A percentile compares a stretch with the other conserved stretches of the same genome.
Evolutionary conservation across 2,113 vertebrate genomes (phyloP).

Genomic region (Eulemur rufifrons): DNA sequence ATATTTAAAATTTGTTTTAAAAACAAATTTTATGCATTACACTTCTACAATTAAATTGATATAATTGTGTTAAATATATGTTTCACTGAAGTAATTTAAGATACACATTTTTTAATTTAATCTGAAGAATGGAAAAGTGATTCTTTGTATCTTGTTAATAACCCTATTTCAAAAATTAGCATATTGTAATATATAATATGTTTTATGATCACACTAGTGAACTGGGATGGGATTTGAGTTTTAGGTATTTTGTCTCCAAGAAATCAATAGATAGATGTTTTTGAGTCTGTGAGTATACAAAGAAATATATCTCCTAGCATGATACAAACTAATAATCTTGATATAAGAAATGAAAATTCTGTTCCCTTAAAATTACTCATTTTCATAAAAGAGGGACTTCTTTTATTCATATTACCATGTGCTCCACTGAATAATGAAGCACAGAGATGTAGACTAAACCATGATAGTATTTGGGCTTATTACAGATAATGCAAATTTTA

Average conservation of each 20-base stretch:
- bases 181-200: background rate
- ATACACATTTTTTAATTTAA: background rate
- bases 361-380: background rate
- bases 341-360: background rate
- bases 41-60: background rate
- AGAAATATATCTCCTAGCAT: background rate
- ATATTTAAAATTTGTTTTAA: background rate
- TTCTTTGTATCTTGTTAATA: background rate
- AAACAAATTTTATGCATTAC: background rate
- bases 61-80: accelerated
- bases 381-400: background rate
- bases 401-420: background rate
- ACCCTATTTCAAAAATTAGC: background rate
- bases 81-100: background rate
- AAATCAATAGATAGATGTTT: background rate
- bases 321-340: background rate
- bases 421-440: background rate
- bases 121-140: background rate
- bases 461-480: background rate
- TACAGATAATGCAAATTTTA: background rate
- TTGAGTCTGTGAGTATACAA: background rate
- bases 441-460: background rate
- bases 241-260: background rate
- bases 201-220: background rate
- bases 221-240: background rate